Conservation (phyloP, 2,113 vertebrate species). For the Hirundichthys speculiger region DNA sequence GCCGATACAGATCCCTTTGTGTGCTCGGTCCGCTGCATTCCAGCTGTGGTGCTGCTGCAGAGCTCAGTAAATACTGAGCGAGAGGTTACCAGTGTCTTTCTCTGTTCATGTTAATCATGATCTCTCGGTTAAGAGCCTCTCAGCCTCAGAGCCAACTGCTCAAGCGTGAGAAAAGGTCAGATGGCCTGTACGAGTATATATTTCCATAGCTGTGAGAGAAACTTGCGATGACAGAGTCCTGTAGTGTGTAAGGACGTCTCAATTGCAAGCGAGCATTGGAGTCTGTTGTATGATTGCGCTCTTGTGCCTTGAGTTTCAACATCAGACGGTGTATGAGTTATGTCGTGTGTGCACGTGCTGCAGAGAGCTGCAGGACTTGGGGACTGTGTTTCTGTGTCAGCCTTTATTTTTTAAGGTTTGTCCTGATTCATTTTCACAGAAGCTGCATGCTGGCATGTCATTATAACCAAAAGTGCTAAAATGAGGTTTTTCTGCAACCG, state of each 20-base stretch:
- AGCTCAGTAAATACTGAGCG: slow-evolving; percentile 57
- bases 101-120: slow-evolving; percentile 52
- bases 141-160: slow-evolving; percentile 35
- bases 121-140: slow-evolving; percentile 49
- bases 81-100: slow-evolving; percentile 26
- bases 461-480: slow-evolving; percentile 52
- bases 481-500: slow-evolving; percentile 40
- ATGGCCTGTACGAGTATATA: slow-evolving; percentile 12
- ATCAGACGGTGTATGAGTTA: slow-evolving; percentile 31
- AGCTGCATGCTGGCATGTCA: slow-evolving; percentile 33
- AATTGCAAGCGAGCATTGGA: slow-evolving; percentile 5
- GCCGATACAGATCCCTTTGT: slow-evolving; percentile 38
- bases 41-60: slow-evolving; percentile 63
- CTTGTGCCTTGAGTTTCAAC: slow-evolving; percentile 15
- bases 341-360: slow-evolving; percentile 31
- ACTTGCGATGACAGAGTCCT: slow-evolving; percentile 8
- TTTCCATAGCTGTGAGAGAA: slow-evolving; percentile 16
- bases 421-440: slow-evolving; percentile 21
- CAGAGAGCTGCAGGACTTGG: slow-evolving; percentile 35
- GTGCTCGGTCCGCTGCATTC: slow-evolving; percentile 61
- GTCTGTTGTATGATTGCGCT: slow-evolving; percentile 17
- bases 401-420: slow-evolving; percentile 18
- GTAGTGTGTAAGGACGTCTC: slow-evolving; percentile 14
- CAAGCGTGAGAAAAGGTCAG: slow-evolving; percentile 25
- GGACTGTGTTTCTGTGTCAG: slow-evolving; percentile 37